These are phyloP conservation scores for Yasuhikotakia modesta DNA, from an alignment of 2,797 vertebrate genomes.

Conservation along the genomic window DNA sequence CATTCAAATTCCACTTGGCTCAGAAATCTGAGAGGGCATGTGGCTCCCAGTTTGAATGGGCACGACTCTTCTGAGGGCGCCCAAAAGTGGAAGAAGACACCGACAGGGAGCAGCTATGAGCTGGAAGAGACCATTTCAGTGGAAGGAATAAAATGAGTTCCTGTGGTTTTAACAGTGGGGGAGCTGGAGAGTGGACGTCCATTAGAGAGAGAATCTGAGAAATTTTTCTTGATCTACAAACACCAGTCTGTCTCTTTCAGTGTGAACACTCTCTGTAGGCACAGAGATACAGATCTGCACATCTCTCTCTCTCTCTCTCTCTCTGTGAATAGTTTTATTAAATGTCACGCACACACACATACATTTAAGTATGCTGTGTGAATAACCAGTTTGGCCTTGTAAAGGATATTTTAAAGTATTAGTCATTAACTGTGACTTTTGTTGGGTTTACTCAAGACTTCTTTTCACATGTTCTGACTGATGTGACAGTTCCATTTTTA, in stretches of 20 bases:
- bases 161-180: conserved; percentile 22
- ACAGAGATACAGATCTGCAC: neutral
- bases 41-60: neutral
- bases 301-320: neutral
- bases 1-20: neutral
- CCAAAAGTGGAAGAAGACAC: neutral
- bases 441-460: conserved; percentile 4
- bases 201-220: conserved; percentile 14
- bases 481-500: conserved; percentile 1
- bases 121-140: neutral
- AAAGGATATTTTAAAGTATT: neutral
- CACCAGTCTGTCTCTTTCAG: neutral
- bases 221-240: conserved; percentile 15
- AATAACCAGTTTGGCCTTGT: conserved; percentile 16
- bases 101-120: neutral
- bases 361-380: neutral
- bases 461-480: conserved; percentile 12
- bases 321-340: neutral
- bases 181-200: conserved; percentile 14
- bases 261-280: neutral
- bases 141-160: neutral
- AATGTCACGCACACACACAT: neutral
- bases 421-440: conserved; percentile 23
- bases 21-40: neutral
- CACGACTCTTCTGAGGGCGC: neutral